These are phyloP conservation scores for Stictonetta naevosa DNA, from an alignment of 2,113 vertebrate species.

Conservation along the genomic window DNA sequence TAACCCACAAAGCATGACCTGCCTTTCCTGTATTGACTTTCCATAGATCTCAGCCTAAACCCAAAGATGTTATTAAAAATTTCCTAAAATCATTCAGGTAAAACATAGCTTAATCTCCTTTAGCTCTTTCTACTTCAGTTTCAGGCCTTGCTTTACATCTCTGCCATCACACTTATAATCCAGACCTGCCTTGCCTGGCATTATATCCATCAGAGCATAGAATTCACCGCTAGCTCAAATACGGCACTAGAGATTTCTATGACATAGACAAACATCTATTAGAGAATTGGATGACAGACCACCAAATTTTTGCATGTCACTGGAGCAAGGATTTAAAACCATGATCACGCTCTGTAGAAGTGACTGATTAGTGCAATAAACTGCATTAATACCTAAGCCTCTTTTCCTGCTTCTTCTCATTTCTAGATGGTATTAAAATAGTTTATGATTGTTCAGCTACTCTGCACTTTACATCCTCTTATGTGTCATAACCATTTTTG, in stretches of 20 bases:
- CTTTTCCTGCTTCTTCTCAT: background rate
- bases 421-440: constrained; percentile 43
- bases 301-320: background rate
- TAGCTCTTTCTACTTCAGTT: background rate
- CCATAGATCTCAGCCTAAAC: background rate
- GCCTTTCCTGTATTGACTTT: background rate
- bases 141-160: background rate
- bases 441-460: constrained; percentile 45
- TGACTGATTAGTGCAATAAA: constrained; percentile 54
- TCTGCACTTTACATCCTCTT: constrained; percentile 13
- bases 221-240: background rate
- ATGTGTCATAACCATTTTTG: background rate
- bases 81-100: background rate
- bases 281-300: background rate
- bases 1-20: background rate
- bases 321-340: background rate
- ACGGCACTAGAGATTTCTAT: background rate
- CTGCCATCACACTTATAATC: background rate
- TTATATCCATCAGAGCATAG: background rate
- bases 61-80: background rate
- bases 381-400: background rate
- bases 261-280: background rate
- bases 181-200: background rate
- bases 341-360: background rate
- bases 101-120: background rate